Base-by-base conservation (phyloP, 2,797 vertebrate genomes). In the Poecilia picta region DNA sequence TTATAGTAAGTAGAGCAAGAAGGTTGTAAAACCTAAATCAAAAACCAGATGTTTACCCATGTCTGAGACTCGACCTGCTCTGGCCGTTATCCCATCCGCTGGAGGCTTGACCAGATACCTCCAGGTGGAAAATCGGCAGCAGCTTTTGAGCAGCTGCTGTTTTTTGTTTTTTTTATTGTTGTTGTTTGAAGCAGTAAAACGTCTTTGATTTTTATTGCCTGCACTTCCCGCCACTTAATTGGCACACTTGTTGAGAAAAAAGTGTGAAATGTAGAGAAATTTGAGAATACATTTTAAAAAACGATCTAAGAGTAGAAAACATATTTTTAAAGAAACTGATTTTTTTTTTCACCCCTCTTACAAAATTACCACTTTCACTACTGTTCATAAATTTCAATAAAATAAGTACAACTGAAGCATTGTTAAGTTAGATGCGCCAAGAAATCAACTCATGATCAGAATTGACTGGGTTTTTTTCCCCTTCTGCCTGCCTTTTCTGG, bases 41-140 rank as follows among this genome's bases (percentile, higher is more conserved):
- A 57, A 79, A 84, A 36, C 16, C 45, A 16, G 18, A 78, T 80
- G 73, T 81, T 51, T 75, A 36, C 12, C 28, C 20, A 18, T 71
- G 55, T 78, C 75, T 77, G 51, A 66, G 53, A 77, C 41, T 16
- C 62, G 55, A 59, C 76, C 72, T 45, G 4, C 31, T 1, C 0
- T 77, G 73, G 80, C 75, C 49, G 25, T 70, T 4, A 39, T 39
- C 36, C 51, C n/a, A 49, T 68, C 70, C 73, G 12, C 15, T 0
- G 6, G 31, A 28, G 62, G 72, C 20, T 79, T 82, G 73, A 75
- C 31, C 53, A 85, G 18, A 70, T n/a, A 70, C 20, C 5, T 43
- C 11, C 39, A 70, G 23, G 20, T 25, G 11, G 41, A 70, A 43
- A 70, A 33, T 36, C 6, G 31, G 33, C 15, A 18, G 16, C 31